Evolutionary conservation across 2,113 vertebrate genomes (phyloP), one percentile per base, ranked within the genome.

Genomic region (Prinia subflava): DNA sequence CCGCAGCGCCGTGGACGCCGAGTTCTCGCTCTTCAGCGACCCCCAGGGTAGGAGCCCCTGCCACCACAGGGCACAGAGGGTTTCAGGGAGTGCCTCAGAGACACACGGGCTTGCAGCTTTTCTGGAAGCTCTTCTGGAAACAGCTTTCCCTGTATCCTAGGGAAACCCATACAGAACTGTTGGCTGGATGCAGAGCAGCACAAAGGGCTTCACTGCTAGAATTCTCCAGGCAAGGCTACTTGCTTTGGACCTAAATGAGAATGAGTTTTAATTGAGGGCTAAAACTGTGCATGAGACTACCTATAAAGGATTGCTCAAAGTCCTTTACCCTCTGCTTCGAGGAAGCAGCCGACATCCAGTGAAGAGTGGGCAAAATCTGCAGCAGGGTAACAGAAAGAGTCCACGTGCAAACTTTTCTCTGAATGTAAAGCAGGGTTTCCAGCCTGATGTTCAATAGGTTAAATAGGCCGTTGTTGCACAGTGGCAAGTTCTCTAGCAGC

Each of bases 1-100:
- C 9, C 98, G 99, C 21, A 99, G 99, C 12, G 99, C 99, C 71
- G 98, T 99, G 22, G 99, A 99, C 39, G 99, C 99, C 0, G 99
- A 99, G 95, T 99, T 99, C 97, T 99, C 99, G 0, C 98, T 99
- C 82, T 99, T 99, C 96, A 99, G 98, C 46, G 99, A 99, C 81
- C 98, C 98, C 22, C 98, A 99, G 98, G 99, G 99, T 99, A 96
- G 1, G 35, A 37, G 28, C 30, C 59, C 44, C 39, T 10, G 46
- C 7, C 11, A 39, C 39, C 39, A 39, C 39, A 11, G 39, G n/a
- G n/a, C n/a, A n/a, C n/a, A 44, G 27, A 24, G 59, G n/a, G 28
- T 56, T 83, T 73, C 22, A 24, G 18, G 28, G 80, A 33, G 17
- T 18, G 47, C 60, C 35, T 41, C 27, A n/a, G 62, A n/a, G 87